Evolutionary conservation across 2,113 vertebrate species (phyloP), one percentile per base, ranked within the genome.

Genomic region (Poecile atricapillus): DNA sequence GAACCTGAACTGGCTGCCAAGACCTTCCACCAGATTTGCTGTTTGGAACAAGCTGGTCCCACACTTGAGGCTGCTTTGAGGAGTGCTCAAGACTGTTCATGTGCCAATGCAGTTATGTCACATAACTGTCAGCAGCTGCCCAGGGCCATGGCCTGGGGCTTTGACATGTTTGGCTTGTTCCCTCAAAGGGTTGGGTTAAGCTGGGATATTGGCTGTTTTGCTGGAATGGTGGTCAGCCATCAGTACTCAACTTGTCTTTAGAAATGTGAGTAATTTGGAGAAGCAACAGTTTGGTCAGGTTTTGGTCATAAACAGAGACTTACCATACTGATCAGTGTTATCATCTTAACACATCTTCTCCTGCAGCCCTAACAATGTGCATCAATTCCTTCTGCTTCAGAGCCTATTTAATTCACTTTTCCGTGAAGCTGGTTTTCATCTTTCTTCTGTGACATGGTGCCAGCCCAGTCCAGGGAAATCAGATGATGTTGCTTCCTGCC

Each of bases 241-340:
- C 49, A 89, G 64, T 92, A 74, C 88, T 94, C 30, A 20, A 41
- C 77, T 96, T 79, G 44, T 75, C 60, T 68, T 73, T 67, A 94
- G 82, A 95, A 83, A 83, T 67, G 65, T 95, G 87, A 81, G 63
- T 67, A 31, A 50, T 77, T 87, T 90, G 95, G 92, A 92, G 96
- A 96, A 95, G 89, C 92, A 60, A 33, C 60, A 15, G 75, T 95
- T 95, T 92, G 55, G 67, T 87, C 53, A 81, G 41, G 67, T 93
- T 94, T 83, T 91, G 90, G 69, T 91, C 84, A 33, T 70, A 93
- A 95, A 41, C 67, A 75, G 87, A 96, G 60, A 87, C 78, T 88
- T 81, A 33, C 46, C 39, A 4, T 90, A 85, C 88, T 86, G 89
- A 95, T 84, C 95, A 97, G 94, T 97, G 80, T 98, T 98, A 95